phyloP scores from a whole-genome alignment of 2,888 invertebrate species.

The Litoditis marina region DNA sequence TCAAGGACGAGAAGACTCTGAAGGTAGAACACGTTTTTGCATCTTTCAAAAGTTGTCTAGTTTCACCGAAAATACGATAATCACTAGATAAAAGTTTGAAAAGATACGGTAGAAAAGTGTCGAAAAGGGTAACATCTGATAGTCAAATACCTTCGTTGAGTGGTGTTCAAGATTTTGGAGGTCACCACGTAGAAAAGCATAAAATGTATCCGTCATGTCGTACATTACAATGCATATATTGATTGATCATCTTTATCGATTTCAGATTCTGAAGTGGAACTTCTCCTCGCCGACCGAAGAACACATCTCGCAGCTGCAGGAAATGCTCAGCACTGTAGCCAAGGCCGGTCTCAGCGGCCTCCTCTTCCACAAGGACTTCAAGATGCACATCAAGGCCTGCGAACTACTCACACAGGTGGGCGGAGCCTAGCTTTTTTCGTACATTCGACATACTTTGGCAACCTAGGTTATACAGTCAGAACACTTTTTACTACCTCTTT shows the following conservation, averaged over 20 bases:
- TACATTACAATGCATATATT: too few species aligned
- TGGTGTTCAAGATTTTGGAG: too few species aligned
- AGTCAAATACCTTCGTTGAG: too few species aligned
- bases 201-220: too few species aligned
- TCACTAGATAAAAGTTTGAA: too few species aligned
- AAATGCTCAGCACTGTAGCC: slow-evolving; percentile 86
- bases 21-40: slow-evolving; percentile 67
- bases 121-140: too few species aligned
- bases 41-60: neutral
- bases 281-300: slow-evolving; percentile 77
- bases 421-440: too few species aligned
- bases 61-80: too few species aligned
- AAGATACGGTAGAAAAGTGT: too few species aligned
- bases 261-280: slow-evolving; percentile 57
- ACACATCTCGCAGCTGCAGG: slow-evolving; percentile 84
- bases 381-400: slow-evolving; percentile 90
- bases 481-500: too few species aligned
- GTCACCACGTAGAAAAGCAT: too few species aligned
- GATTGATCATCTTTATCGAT: slow-evolving; percentile 7
- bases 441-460: neutral
- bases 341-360: slow-evolving; percentile 69
- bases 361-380: slow-evolving; percentile 91
- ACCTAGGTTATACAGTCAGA: too few species aligned
- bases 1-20: slow-evolving; percentile 87
- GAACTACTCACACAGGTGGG: slow-evolving; percentile 77